phyloP scores from a whole-genome alignment of 1,140 invertebrate genomes.

The Telenomus remus region DNA sequence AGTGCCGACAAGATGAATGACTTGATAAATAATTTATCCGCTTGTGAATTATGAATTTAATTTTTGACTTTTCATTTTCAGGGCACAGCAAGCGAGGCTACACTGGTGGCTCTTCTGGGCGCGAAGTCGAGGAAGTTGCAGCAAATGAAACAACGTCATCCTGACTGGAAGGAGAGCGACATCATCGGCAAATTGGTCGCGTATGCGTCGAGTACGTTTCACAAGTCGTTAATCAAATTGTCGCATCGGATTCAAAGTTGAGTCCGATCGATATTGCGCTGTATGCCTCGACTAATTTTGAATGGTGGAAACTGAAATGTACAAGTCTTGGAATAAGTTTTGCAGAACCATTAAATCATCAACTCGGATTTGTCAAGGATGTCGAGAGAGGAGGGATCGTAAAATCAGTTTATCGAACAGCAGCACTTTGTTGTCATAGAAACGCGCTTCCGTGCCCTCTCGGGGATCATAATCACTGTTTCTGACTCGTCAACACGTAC shows the following conservation, averaged over 20 bases:
- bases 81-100: slow-evolving; percentile 92
- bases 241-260: slow-evolving; percentile 6
- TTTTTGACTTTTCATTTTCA: slow-evolving; percentile 67
- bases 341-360: slow-evolving; percentile 2
- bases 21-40: too few species aligned
- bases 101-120: slow-evolving; percentile 90
- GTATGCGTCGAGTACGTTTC: slow-evolving; percentile 84
- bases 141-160: slow-evolving; percentile 82
- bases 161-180: slow-evolving; percentile 87
- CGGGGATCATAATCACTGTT: slow-evolving; percentile 14
- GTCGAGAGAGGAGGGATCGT: slow-evolving; percentile 47
- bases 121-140: slow-evolving; percentile 88
- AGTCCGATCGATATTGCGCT: background rate
- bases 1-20: too few species aligned
- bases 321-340: slow-evolving; percentile 20
- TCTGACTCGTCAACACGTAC: slow-evolving; percentile 24
- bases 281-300: background rate
- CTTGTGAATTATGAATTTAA: too few species aligned
- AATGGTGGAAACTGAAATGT: slow-evolving; percentile 7
- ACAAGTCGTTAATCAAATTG: background rate
- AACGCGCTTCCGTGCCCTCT: slow-evolving; percentile 64
- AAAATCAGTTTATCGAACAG: slow-evolving; percentile 68
- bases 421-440: slow-evolving; percentile 74
- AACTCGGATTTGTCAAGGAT: slow-evolving; percentile 39
- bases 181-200: slow-evolving; percentile 92